Evolutionary conservation across 2,888 invertebrate genomes (phyloP), one percentile per base, ranked within the genome.

Genomic region (Merodon equestris): DNA sequence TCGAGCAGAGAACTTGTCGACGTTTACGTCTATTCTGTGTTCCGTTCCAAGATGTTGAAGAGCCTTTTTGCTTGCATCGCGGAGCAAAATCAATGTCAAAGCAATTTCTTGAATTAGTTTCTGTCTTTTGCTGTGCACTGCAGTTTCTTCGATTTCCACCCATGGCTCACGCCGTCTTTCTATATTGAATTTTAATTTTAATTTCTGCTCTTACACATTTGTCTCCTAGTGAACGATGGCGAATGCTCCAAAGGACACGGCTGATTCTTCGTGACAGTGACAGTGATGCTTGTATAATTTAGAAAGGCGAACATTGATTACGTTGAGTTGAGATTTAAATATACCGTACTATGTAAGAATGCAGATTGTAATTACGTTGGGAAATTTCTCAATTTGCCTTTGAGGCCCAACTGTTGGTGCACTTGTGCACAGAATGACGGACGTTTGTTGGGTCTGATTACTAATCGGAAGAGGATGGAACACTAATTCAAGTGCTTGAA

Each of bases 91-190:
- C 71, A 76, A 71, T 71, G 76, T 71, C 71, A 76, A 76, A 76
- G 76, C 71, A 76, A 76, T 76, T 76, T 66, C 71, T 71, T 56
- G 60, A 76, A 76, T 66, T 76, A 76, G 66, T 66, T 60, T 61
- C 47, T 40, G 40, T 64, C 56, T 56, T 66, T 50, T 34, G 60
- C 50, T 66, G 40, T 45, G 44, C 34, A 38, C 13, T 66, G 66
- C 71, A 76, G 27, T 56, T 66, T 58, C n/a, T 3, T 40, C 12
- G 5, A 40, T 10, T n/a, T 7, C 40, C 40, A 7, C 27, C 40
- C 10, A 40, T 40, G 5, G 17, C 45, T 48, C 56, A 40, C 44
- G 18, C 51, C 18, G 40, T 47, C 53, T 18, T 14, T 58, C 36
- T 50, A 56, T 71, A 76, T 76, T 71, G 60, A 71, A 71, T 76